phyloP scores from a whole-genome alignment of 30 jellyfish, hydroid and myxozoan species.

The Mastigias papua region DNA sequence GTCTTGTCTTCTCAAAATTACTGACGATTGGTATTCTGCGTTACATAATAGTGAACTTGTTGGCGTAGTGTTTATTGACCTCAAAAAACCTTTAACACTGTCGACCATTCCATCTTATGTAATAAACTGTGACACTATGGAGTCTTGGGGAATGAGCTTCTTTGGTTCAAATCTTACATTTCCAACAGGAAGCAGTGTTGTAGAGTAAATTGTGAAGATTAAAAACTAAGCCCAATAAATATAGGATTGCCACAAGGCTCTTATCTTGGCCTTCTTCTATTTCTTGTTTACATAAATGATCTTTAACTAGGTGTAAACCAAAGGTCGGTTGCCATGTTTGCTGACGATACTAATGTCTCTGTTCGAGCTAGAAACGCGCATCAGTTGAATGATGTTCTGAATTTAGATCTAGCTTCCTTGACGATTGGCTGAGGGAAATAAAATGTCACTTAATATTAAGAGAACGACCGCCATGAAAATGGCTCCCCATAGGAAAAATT shows the following conservation, averaged over 20 bases:
- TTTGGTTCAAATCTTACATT: not conserved
- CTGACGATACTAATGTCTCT: not conserved
- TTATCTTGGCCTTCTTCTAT: not conserved
- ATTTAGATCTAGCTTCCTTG: not conserved
- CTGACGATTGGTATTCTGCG: not conserved
- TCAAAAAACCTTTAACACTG: not conserved
- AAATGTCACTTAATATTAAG: too few relatives aligned
- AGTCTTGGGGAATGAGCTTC: not conserved
- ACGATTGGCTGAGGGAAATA: not conserved
- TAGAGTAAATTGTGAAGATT: not conserved
- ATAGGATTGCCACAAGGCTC: not conserved
- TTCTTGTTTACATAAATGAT: not conserved
- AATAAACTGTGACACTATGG: not conserved
- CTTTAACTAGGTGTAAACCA: not conserved
- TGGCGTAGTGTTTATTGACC: not conserved
- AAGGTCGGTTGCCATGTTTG: not conserved
- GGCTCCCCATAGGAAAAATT: too few relatives aligned
- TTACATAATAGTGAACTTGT: not conserved
- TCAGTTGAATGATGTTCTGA: not conserved
- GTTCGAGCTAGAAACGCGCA: not conserved
- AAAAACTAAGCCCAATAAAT: not conserved
- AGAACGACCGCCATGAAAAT: too few relatives aligned
- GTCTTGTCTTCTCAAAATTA: not conserved
- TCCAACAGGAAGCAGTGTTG: not conserved
- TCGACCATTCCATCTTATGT: not conserved